Percentiles rank a stretch among this genome's conserved stretches.
These are phyloP conservation scores for Nyctibius grandis DNA, from an alignment of 2,797 vertebrate genomes.

Conservation along the genomic window DNA sequence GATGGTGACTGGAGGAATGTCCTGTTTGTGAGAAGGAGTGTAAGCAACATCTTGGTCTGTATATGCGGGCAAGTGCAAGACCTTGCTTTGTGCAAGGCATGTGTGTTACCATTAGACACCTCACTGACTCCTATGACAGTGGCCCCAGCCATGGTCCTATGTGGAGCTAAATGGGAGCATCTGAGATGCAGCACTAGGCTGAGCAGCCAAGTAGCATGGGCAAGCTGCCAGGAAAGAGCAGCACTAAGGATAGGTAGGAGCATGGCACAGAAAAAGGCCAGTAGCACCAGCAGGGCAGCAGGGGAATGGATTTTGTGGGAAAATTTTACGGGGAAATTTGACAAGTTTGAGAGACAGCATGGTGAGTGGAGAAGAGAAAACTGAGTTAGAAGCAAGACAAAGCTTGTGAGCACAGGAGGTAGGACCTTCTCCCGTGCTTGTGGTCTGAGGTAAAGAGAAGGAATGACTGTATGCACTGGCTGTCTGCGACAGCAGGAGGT, in stretches of 20 bases:
- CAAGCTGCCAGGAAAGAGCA: neutral
- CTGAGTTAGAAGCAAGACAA: neutral
- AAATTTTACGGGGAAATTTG: neutral
- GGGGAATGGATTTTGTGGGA: neutral
- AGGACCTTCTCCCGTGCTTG: neutral
- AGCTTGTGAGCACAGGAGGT: neutral
- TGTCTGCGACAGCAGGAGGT: neutral
- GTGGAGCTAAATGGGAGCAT: neutral
- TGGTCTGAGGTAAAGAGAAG: neutral
- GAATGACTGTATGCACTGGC: neutral
- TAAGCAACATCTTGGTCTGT: neutral
- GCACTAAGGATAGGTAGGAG: neutral
- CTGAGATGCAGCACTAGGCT: neutral
- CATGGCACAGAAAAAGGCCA: rapidly evolving
- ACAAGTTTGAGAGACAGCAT: neutral
- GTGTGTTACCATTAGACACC: neutral
- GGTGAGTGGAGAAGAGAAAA: neutral
- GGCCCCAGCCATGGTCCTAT: neutral
- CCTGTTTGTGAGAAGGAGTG: neutral
- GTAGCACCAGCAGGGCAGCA: neutral
- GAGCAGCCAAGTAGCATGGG: neutral
- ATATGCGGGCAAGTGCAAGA: neutral
- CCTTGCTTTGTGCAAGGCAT: neutral
- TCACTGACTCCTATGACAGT: neutral
- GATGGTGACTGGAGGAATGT: neutral